Conservation (phyloP, 2,888 invertebrate genomes). For the Drosophila prolongata region DNA sequence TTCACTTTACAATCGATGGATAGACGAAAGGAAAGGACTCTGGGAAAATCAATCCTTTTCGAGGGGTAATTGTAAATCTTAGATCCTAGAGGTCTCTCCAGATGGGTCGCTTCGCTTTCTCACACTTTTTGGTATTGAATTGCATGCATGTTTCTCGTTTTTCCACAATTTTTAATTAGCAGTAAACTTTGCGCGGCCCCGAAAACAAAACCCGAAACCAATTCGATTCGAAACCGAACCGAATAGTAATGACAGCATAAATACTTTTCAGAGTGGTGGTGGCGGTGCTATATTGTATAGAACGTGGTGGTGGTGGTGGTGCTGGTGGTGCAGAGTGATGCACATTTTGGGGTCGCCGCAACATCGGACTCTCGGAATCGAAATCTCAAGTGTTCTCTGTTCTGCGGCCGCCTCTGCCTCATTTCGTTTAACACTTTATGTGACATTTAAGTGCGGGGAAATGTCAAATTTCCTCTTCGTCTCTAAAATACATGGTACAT, state of each 20-base stretch:
- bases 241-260: constrained; percentile 75
- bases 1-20: constrained; percentile 73
- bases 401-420: constrained; percentile 67
- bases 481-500: constrained; percentile 60
- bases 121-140: constrained; percentile 68
- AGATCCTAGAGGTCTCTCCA: constrained; percentile 38
- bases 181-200: constrained; percentile 79
- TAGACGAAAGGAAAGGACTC: constrained; percentile 53
- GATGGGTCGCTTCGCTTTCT: constrained; percentile 34
- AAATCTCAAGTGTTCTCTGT: constrained; percentile 72
- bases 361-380: constrained; percentile 42
- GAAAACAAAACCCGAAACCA: constrained; percentile 33
- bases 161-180: constrained; percentile 82
- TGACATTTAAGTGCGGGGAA: constrained; percentile 76
- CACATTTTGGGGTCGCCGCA: constrained; percentile 67
- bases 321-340: constrained; percentile 52
- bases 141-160: constrained; percentile 78
- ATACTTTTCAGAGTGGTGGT: constrained; percentile 59
- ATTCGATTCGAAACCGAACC: constrained; percentile 39
- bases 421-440: constrained; percentile 81
- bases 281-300: constrained; percentile 22
- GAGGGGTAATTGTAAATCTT: constrained; percentile 7
- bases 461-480: constrained; percentile 72
- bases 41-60: constrained; percentile 74
- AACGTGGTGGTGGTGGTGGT: not conserved